Base-by-base conservation (phyloP, 37 sponge, comb jelly and placozoan species). In the Haliclona indistincta region DNA sequence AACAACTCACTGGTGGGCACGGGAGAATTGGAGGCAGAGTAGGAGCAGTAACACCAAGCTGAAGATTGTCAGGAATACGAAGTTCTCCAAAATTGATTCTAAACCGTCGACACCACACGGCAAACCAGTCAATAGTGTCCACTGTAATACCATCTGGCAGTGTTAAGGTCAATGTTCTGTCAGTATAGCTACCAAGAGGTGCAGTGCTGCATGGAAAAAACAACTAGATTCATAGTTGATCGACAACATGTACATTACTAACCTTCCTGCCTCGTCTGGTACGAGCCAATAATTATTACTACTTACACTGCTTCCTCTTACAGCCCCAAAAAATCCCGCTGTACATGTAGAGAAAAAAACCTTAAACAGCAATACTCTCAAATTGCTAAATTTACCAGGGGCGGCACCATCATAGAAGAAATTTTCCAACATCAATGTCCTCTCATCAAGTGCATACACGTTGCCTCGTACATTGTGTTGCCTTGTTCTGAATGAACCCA, bases 391-490 rank as follows among this genome's bases (percentile, higher is more conserved):
- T 29, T 75, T 62, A 75, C 75, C 62, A 34, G 75, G 75, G 20
- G 43, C 75, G 43, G n/a, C 17, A 29, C 63, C 63, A 34, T 75
- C 75, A 62, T 43, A 75, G 75, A 40, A 29, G 44, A 75, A 75
- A 3, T 43, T 32, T 41, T 38, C 26, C 15, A 75, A 30, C 3
- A 23, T 25, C 23, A 75, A 8, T 42, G 62, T 60, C 2, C 17
- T 39, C 44, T 75, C 30, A 26, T 75, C 63, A 4, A 61, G 22
- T 8, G 44, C 63, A 38, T 62, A 75, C 13, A 60, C 29, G 28
- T 15, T 43, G 5, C 75, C 75, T 13, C 34, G 26, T 29, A 75
- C 75, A 60, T 37, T 33, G 33, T 75, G 75, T 17, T 36, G 38
- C 37, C 56, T 28, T 10, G 34, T 38, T 22, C 32, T 8, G 37